Evolutionary conservation across 2,113 vertebrate species (phyloP), one percentile per base, ranked within the genome.

Genomic region (Lycaon pictus): DNA sequence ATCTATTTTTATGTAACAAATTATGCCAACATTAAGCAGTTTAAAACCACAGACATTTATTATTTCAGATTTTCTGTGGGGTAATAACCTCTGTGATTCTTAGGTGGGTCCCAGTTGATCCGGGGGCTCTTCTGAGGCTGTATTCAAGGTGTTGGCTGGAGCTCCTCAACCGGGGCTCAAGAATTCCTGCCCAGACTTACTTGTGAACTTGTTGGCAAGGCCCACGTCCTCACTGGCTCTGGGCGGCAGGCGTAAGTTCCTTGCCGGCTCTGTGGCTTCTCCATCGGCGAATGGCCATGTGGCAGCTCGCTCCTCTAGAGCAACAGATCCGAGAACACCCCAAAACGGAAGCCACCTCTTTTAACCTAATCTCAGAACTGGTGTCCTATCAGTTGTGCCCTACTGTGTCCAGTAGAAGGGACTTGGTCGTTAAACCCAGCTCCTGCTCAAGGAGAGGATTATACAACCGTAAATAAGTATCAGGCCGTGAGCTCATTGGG

Each of bases 1-100:
- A 56, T 29, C 27, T 96, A 67, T 96, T 94, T 87, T 77, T 94
- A 23, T 29, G 25, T 76, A 76, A 76, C 29, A 92, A 53, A 51
- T 81, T 94, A 5, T 27, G 35, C 29, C 19, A 37, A 35, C 8
- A 85, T 22, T 90, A 69, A 67, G 55, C 51, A 69, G 22, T 51
- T 67, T 87, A 58, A 91, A 79, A 91, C 35, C 32, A 92, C 65
- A 83, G 3, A 60, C 37, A 69, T 80, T 82, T 83, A 74, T 89
- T 90, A 86, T 56, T 92, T 94, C 12, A 67, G 12, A 12, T n/a
- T 76, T 88, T 60, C 5, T 87, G 10, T 82, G 76, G 60, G 22
- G 35, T 95, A 63, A 65, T n/a, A 88, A 76, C 87, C 48, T 20
- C 43, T 65, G 1, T 43, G 72, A 86, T 27, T 19, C 2, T 87